These are phyloP conservation scores for Pogona vitticeps DNA, from an alignment of 2,113 vertebrate species.

Conservation along the genomic window DNA sequence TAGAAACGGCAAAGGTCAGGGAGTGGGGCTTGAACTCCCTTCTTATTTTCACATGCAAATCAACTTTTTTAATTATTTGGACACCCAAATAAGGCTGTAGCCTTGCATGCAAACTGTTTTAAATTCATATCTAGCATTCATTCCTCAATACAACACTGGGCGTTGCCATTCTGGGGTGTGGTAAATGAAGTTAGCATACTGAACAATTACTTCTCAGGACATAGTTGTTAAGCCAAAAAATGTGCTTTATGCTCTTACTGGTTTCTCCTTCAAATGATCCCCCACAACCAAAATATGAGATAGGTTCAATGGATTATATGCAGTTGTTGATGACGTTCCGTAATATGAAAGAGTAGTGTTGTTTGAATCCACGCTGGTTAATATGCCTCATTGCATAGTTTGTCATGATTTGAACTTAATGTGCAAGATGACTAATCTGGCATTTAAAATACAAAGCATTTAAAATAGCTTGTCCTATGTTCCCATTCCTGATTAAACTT, in stretches of 20 bases:
- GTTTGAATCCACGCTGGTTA: background rate
- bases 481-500: background rate
- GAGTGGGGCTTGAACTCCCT: too few relatives aligned
- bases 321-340: too few relatives aligned
- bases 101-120: too few relatives aligned
- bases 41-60: too few relatives aligned
- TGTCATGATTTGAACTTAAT: slow-evolving; percentile 47
- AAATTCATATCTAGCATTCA: background rate
- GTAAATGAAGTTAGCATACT: background rate
- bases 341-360: too few relatives aligned
- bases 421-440: slow-evolving; percentile 18
- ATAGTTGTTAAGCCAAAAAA: slow-evolving; percentile 45
- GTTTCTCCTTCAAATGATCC: background rate
- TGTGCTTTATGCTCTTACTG: background rate
- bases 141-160: background rate
- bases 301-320: background rate
- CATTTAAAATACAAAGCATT: background rate
- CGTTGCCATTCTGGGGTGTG: background rate
- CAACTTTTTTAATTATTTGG: too few relatives aligned
- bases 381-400: slow-evolving; percentile 20
- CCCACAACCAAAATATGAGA: background rate
- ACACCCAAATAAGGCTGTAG: too few relatives aligned
- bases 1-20: too few relatives aligned
- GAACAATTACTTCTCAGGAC: background rate
- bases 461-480: slow-evolving; percentile 51